Evolutionary conservation across 2,888 invertebrate genomes (phyloP).

Genomic region (Eulithis testata): DNA sequence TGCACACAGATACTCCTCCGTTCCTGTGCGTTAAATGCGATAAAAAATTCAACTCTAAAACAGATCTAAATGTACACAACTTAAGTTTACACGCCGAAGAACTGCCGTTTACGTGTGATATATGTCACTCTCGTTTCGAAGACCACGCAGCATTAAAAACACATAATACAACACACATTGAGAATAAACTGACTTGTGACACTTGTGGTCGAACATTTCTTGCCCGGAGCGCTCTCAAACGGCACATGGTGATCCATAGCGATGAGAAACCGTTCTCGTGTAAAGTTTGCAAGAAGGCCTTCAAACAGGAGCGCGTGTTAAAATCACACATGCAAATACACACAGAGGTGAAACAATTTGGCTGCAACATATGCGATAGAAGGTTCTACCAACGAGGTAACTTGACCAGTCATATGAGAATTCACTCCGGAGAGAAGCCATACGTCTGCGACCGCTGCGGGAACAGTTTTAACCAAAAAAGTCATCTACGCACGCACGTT

Average conservation of each 20-base stretch:
- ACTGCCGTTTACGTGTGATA: slow-evolving; percentile 1
- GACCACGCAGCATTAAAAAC: slow-evolving; percentile 9
- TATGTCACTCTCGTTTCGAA: slow-evolving; percentile 19
- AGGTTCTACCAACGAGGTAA: slow-evolving; percentile 20
- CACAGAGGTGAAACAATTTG: slow-evolving; percentile 13
- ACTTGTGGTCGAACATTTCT: slow-evolving; percentile 16
- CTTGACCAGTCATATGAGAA: slow-evolving; percentile 22
- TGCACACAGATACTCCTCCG: slow-evolving; percentile 19
- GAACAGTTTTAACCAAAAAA: slow-evolving; percentile 26
- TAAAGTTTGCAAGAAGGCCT: slow-evolving; percentile 20
- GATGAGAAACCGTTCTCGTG: slow-evolving; percentile 23
- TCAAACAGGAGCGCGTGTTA: slow-evolving; percentile 19
- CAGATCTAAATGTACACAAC: slow-evolving; percentile 16
- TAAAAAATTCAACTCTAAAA: slow-evolving; percentile 39
- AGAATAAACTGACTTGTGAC: slow-evolving; percentile 11
- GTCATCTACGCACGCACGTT: slow-evolving; percentile 22
- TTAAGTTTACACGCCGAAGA: slow-evolving; percentile 4
- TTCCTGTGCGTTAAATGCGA: slow-evolving; percentile 15
- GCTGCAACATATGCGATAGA: slow-evolving; percentile 12
- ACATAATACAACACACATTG: slow-evolving; percentile 3
- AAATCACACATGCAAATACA: slow-evolving; percentile 28
- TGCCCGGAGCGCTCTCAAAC: slow-evolving; percentile 7
- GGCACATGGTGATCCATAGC: slow-evolving; percentile 20
- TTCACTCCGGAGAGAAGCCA: slow-evolving; percentile 16
- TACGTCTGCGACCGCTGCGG: slow-evolving; percentile 26